Base-by-base conservation (phyloP, 2,888 invertebrate species). In the Teleiodes luculella region DNA sequence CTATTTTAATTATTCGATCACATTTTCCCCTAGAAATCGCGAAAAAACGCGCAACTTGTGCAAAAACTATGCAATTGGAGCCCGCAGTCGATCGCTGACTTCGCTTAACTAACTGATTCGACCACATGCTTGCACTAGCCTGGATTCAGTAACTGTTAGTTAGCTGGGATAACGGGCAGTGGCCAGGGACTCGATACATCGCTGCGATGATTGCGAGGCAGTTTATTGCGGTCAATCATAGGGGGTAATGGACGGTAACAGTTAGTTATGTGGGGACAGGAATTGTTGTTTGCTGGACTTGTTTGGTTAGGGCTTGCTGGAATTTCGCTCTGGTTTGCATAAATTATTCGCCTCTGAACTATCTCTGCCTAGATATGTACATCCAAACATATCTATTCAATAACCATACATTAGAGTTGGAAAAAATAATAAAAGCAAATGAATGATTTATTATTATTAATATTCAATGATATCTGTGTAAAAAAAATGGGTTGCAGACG, bases 101-200 rank as follows among this genome's bases (percentile, higher is more conserved):
- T 60, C 65, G 59, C 57, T 57, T 71, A 75, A 79, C 57, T 71
- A 75, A 79, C 79, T 77, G 78, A 76, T 65, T 71, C 64, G 63
- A 65, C 66, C 70, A 66, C 64, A 66, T 63, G 56, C 63, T 62
- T 56, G 55, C 24, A 11, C 31, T 46, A 48, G 47, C 47, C 47
- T 48, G 47, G 47, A 48, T 48, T 2, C 18, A 18, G 33, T 48
- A 35, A 48, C 47, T 48, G 35, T 33, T 47, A 52, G 14, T 33
- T 20, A 31, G 30, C 35, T 20, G 18, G 47, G 47, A 48, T 48
- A 48, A 48, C 47, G 47, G 47, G 18, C 33, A 13, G 43, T 10
- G 28, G 18, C 41, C 41, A 41, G 41, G 41, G 41, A 41, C 43
- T 43, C 24, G 43, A 43, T 43, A 11, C 43, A 28, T 24, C n/a